A percentile compares a stretch with the other conserved stretches of the same genome.
Conservation (phyloP, 2,113 vertebrate species). For the Lathamus discolor region DNA sequence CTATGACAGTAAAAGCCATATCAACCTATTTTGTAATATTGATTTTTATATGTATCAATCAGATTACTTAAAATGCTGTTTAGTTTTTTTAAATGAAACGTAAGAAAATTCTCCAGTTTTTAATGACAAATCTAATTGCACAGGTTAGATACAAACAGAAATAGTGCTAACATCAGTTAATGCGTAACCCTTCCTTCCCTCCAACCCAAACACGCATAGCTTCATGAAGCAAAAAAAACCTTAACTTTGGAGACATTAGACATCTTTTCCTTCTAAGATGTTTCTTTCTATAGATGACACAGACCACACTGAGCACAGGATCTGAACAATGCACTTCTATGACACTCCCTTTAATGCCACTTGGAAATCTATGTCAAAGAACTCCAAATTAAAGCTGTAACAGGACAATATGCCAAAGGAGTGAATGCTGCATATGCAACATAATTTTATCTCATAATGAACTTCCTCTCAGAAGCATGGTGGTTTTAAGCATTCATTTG, state of each 20-base stretch:
- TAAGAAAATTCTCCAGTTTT: background rate
- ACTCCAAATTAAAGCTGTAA: background rate
- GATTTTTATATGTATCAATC: background rate
- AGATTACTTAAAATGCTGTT: background rate
- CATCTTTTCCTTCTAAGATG: background rate
- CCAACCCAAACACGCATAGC: background rate
- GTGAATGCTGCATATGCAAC: background rate
- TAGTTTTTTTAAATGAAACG: background rate
- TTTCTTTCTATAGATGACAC: background rate
- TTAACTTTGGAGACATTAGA: background rate
- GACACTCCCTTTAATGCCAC: background rate
- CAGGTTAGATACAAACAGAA: background rate
- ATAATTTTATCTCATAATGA: background rate
- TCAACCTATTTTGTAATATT: background rate
- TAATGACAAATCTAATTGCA: background rate
- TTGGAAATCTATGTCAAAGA: background rate
- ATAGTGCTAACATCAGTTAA: background rate
- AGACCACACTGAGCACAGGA: background rate
- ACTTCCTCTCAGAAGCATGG: background rate
- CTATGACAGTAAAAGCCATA: background rate
- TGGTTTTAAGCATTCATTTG: background rate
- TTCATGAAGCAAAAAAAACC: background rate
- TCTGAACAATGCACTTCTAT: background rate
- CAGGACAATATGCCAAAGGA: background rate
- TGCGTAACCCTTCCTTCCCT: background rate